phyloP scores from a whole-genome alignment of 2,797 vertebrate genomes.

The Gallinago nigripennis region DNA sequence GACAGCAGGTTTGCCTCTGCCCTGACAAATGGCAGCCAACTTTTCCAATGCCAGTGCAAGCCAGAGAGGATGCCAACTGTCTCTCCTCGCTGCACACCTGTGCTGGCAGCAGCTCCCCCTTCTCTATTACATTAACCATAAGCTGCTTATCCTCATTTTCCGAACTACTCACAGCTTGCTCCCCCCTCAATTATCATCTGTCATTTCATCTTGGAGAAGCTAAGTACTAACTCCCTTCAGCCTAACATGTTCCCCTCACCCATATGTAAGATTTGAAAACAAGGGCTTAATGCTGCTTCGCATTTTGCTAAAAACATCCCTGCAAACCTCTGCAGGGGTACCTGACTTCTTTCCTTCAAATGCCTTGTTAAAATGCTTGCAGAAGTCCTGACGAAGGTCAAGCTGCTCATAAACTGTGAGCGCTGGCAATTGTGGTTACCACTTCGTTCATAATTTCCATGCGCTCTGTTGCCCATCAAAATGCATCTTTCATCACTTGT shows the following conservation, averaged over 20 bases:
- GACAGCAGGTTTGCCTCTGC: background rate
- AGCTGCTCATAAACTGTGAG: background rate
- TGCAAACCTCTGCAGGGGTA: background rate
- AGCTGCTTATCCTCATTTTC: background rate
- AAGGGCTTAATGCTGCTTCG: background rate
- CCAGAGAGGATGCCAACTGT: background rate
- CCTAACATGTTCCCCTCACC: background rate
- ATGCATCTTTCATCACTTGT: background rate
- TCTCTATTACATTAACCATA: background rate
- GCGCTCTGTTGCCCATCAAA: background rate
- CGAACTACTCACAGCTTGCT: background rate
- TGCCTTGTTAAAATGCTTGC: background rate
- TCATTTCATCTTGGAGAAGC: background rate
- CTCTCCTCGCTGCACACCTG: background rate
- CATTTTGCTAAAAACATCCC: background rate
- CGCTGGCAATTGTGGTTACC: background rate
- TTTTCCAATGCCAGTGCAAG: background rate
- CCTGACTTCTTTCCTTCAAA: background rate
- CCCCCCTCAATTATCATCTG: background rate
- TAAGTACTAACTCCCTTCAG: background rate
- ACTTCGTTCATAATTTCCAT: background rate
- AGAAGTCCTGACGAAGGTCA: background rate
- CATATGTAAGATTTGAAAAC: background rate
- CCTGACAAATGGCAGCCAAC: background rate
- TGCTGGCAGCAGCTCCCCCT: accelerated